Conservation (phyloP, 1,140 invertebrate genomes). For the Trialeurodes vaporariorum region DNA sequence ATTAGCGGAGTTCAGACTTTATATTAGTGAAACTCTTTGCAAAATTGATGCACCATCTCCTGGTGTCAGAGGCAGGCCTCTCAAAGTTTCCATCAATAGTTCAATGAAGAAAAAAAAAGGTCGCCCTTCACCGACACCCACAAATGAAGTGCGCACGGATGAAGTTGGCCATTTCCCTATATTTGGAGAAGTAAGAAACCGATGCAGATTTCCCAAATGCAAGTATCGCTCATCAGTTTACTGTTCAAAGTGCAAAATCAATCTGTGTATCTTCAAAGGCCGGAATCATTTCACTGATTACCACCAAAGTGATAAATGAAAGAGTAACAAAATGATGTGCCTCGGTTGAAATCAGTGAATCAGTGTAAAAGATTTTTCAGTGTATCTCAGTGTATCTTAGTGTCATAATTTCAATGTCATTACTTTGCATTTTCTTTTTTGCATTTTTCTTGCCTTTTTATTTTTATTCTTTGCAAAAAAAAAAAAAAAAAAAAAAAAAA, state of each 20-base stretch:
- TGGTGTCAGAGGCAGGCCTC: not conserved
- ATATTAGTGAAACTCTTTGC: slow-evolving; percentile 6
- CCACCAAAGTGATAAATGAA: not conserved
- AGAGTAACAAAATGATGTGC: not conserved
- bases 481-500: too few species aligned
- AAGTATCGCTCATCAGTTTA: not conserved
- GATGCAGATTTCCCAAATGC: not conserved
- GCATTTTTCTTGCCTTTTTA: too few species aligned
- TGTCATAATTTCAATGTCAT: too few species aligned
- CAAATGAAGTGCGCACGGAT: slow-evolving; percentile 14
- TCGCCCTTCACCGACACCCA: not conserved
- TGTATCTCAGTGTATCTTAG: too few species aligned
- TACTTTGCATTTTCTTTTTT: too few species aligned
- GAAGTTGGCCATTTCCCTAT: not conserved
- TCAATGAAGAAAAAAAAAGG: not conserved
- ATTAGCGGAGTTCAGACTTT: not conserved
- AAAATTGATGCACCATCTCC: not conserved
- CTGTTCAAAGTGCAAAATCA: not conserved
- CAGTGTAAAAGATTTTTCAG: too few species aligned
- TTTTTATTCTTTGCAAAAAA: too few species aligned
- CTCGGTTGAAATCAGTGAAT: not conserved
- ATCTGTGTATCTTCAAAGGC: not conserved
- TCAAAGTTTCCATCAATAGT: not conserved
- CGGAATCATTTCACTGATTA: not conserved
- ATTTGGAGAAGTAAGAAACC: not conserved